Percentiles rank a stretch among this genome's conserved stretches.
These are phyloP conservation scores for Tridacna crocea DNA, from an alignment of 2,888 invertebrate species.

Conservation along the genomic window DNA sequence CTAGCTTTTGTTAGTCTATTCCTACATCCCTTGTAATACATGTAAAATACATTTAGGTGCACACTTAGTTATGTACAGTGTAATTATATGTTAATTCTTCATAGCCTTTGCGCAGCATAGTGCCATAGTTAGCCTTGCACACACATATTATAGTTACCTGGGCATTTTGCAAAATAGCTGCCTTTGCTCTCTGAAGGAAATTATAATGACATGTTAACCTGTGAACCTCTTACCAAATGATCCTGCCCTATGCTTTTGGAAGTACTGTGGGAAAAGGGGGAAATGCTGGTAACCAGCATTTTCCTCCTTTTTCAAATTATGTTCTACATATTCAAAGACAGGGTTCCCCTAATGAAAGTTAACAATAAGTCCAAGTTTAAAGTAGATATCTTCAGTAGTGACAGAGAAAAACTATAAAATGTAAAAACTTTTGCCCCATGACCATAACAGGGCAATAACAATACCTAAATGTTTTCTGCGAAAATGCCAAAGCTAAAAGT, in stretches of 20 bases:
- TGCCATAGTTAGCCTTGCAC: neutral
- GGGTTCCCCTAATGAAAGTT: no score
- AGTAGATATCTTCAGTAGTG: no score
- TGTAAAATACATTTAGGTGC: neutral
- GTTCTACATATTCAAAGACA: neutral
- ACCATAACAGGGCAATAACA: no score
- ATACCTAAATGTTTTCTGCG: no score
- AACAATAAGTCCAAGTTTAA: no score
- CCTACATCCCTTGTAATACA: neutral
- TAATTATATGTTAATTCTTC: neutral
- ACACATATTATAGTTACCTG: constrained; percentile 22
- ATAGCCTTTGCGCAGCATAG: neutral
- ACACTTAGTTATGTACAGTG: constrained; percentile 8
- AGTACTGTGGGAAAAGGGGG: neutral
- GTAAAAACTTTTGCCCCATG: no score
- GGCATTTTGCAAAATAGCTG: constrained; percentile 16
- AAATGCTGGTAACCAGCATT: neutral
- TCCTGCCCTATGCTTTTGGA: neutral
- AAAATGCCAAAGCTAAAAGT: no score
- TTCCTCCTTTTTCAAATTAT: neutral
- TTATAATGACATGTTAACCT: neutral
- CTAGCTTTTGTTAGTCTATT: constrained; percentile 15
- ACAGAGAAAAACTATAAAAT: no score
- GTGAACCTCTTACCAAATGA: neutral
- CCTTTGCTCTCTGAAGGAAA: constrained; percentile 19